Conservation (phyloP, 2,797 vertebrate species). For the Petrocephalus schoutedeni region DNA sequence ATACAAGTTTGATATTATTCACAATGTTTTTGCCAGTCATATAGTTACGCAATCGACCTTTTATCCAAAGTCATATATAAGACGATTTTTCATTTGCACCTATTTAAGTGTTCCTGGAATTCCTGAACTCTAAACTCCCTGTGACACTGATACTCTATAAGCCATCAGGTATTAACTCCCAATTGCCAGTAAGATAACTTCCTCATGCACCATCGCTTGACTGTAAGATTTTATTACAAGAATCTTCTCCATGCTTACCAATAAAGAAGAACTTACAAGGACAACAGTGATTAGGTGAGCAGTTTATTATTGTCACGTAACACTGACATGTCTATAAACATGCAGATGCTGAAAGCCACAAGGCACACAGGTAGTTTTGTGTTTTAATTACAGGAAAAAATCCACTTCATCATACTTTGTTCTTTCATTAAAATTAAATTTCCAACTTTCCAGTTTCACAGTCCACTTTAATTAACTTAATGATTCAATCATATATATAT, state of each 20-base stretch:
- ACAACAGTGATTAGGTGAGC: background rate
- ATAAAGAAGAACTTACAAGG: background rate
- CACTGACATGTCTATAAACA: background rate
- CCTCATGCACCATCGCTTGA: background rate
- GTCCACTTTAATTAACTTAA: background rate
- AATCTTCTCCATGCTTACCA: background rate
- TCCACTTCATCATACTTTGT: background rate
- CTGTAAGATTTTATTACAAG: background rate
- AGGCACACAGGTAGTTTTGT: background rate
- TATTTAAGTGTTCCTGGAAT: background rate
- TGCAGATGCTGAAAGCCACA: background rate
- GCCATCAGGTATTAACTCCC: background rate
- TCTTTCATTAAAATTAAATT: background rate
- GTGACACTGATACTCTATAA: background rate
- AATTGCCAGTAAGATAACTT: background rate
- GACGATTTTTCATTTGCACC: background rate
- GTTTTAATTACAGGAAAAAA: background rate
- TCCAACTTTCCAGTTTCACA: background rate
- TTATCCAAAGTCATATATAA: background rate
- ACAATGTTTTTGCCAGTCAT: background rate
- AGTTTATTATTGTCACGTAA: background rate
- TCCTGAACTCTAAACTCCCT: background rate
- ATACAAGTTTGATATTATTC: background rate
- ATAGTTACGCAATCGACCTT: background rate
- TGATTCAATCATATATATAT: background rate